phyloP scores from a whole-genome alignment of 2,797 vertebrate species.

The Acridotheres tristis region DNA sequence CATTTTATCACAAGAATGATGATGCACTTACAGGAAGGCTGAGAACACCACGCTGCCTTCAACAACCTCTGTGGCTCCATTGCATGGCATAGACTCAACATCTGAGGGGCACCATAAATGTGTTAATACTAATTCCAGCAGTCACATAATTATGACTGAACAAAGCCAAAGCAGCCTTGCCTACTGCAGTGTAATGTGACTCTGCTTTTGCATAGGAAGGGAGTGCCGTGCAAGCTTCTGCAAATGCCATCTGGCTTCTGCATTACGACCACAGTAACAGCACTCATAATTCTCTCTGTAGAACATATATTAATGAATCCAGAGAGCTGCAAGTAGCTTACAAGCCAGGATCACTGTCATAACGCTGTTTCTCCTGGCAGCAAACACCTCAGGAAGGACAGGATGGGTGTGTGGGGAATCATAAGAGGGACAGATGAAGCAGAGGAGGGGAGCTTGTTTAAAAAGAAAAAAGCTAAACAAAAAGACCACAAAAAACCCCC shows the following conservation, averaged over 20 bases:
- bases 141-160: not conserved
- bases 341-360: not conserved
- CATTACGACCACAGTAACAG: not conserved
- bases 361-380: conserved; percentile 43
- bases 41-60: not conserved
- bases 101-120: not conserved
- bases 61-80: not conserved
- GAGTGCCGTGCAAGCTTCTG: not conserved
- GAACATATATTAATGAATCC: not conserved
- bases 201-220: not conserved
- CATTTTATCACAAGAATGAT: not conserved
- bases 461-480: not conserved
- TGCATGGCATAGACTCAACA: not conserved
- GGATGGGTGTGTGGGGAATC: conserved; percentile 16
- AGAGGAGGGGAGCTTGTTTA: not conserved
- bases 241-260: conserved; percentile 49
- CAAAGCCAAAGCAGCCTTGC: not conserved
- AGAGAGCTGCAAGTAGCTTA: not conserved
- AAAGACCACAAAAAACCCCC: no score
- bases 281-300: conserved; percentile 17
- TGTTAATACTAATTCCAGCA: conserved; percentile 7
- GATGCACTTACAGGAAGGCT: not conserved
- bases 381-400: not conserved
- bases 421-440: not conserved
- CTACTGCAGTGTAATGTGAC: not conserved